Percentiles rank a stretch among this genome's conserved stretches.
These are phyloP conservation scores for Hermatobates lingyangjiaoensis DNA, from an alignment of 1,140 invertebrate species.

Conservation along the genomic window DNA sequence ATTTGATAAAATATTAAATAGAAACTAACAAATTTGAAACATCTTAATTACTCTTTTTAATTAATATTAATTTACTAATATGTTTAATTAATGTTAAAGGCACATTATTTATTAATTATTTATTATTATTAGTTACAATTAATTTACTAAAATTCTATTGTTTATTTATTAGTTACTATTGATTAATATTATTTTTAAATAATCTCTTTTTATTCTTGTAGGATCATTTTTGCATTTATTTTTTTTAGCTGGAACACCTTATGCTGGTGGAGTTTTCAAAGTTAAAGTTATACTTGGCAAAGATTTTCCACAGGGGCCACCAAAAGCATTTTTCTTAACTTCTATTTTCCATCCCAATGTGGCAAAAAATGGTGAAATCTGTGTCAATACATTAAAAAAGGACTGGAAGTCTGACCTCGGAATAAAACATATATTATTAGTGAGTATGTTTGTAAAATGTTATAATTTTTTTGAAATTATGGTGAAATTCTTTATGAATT, in stretches of 20 bases:
- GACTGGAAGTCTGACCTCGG: conserved; percentile 93
- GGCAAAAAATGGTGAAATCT: conserved; percentile 83
- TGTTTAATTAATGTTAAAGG: background rate
- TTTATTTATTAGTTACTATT: no score
- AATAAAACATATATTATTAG: conserved; percentile 85
- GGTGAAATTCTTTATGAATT: no score
- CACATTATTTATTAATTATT: no score
- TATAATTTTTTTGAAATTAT: no score
- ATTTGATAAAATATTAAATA: no score
- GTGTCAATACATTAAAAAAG: conserved; percentile 91
- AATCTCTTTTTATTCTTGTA: background rate
- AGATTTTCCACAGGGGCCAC: conserved; percentile 81
- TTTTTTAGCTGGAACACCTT: conserved; percentile 59
- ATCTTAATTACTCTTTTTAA: no score
- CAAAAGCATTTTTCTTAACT: conserved; percentile 87
- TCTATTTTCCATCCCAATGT: conserved; percentile 98
- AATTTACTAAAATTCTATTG: no score
- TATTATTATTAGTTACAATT: no score
- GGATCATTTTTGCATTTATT: conserved; percentile 14
- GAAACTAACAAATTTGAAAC: no score
- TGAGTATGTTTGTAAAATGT: no score
- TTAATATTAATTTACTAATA: no score
- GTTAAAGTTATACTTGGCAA: conserved; percentile 81
- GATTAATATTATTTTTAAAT: no score
- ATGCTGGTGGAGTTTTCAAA: conserved; percentile 63